These are phyloP conservation scores for Oophaga pumilio DNA, from an alignment of 2,113 vertebrate genomes.

Conservation along the genomic window DNA sequence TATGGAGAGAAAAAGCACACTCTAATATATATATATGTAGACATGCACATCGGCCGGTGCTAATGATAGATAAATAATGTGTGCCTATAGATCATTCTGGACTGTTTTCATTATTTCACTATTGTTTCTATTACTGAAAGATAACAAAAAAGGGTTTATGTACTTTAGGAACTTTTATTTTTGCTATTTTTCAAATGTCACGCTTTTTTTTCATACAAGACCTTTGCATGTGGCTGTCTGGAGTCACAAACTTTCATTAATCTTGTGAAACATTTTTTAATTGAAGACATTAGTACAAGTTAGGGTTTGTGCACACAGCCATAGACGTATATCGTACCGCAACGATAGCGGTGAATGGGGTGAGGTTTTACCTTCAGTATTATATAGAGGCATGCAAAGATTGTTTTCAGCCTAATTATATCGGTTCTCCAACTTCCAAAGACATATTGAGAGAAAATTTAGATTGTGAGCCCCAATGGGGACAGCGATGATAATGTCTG, in stretches of 20 bases:
- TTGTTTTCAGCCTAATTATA: neutral
- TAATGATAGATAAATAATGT: slow-evolving; percentile 27
- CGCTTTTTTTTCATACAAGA: slow-evolving; percentile 19
- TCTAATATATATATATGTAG: neutral
- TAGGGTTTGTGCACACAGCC: neutral
- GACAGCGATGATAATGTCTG: too few species aligned
- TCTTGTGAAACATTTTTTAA: neutral
- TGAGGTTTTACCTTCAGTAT: neutral
- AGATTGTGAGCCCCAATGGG: too few species aligned
- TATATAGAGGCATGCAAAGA: neutral
- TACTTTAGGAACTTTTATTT: slow-evolving; percentile 1
- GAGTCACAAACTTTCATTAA: neutral
- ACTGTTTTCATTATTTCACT: slow-evolving; percentile 15
- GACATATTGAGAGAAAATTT: too few species aligned
- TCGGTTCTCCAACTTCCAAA: too few species aligned
- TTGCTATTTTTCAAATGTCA: neutral
- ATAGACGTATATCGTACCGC: neutral
- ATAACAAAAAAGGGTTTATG: slow-evolving; percentile 12
- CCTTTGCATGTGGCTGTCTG: neutral
- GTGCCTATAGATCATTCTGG: slow-evolving; percentile 6
- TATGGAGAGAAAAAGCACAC: slow-evolving; percentile 44
- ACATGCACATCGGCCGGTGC: slow-evolving; percentile 12
- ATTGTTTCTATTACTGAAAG: slow-evolving; percentile 10
- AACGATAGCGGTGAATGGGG: neutral
- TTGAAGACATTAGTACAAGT: neutral